Percentiles rank a stretch among this genome's conserved stretches.
Evolutionary conservation across 2,797 vertebrate species (phyloP).

Genomic region (Huso huso): DNA sequence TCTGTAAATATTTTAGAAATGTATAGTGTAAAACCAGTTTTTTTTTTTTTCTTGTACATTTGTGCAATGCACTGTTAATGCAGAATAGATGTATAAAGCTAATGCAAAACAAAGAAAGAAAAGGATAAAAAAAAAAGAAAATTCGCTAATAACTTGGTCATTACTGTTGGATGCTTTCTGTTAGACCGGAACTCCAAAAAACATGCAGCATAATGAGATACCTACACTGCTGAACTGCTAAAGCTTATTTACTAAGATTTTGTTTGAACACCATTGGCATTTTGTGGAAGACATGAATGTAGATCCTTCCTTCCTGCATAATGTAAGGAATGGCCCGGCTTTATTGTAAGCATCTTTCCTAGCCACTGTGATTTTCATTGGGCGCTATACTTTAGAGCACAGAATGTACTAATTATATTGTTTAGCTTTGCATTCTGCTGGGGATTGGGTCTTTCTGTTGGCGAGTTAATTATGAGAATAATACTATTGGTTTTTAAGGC

Average conservation of each 20-base stretch:
- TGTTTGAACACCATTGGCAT: constrained; percentile 27
- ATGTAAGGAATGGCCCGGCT: constrained; percentile 55
- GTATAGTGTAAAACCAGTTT: constrained; percentile 96
- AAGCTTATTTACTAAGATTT: no score
- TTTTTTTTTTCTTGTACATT: constrained; percentile 88
- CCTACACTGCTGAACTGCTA: no score
- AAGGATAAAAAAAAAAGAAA: no score
- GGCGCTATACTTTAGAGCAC: constrained; percentile 49
- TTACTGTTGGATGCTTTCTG: no score
- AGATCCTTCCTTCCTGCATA: constrained; percentile 52
- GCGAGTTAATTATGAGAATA: background rate
- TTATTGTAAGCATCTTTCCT: constrained; percentile 79
- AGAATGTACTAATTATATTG: constrained; percentile 52
- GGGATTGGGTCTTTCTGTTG: constrained; percentile 32
- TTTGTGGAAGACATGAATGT: constrained; percentile 52
- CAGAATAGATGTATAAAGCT: constrained; percentile 74
- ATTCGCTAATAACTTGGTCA: no score
- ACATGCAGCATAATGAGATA: no score
- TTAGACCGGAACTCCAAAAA: no score
- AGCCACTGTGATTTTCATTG: constrained; percentile 81
- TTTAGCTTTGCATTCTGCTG: constrained; percentile 56
- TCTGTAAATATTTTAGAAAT: constrained; percentile 98
- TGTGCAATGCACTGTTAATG: constrained; percentile 92
- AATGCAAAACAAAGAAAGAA: constrained; percentile 50
- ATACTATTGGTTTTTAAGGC: constrained; percentile 36